Conservation (phyloP, 2,113 vertebrate species). For the Gallinago media region DNA sequence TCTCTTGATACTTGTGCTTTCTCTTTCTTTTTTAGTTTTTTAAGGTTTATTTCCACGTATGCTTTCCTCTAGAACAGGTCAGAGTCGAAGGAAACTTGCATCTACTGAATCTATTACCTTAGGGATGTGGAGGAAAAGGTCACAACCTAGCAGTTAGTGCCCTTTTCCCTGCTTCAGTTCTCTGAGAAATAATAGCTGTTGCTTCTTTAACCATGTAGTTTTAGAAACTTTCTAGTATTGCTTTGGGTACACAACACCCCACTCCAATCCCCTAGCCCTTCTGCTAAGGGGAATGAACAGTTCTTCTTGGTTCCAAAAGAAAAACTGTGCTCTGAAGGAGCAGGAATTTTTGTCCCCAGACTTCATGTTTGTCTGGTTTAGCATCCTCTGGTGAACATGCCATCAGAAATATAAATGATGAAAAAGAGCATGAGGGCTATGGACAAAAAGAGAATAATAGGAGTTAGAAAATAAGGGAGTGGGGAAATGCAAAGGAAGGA, state of each 20-base stretch:
- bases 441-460: neutral
- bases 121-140: neutral
- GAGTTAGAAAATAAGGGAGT: neutral
- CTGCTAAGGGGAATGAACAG: neutral
- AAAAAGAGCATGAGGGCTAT: neutral
- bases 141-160: neutral
- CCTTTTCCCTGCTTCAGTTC: neutral
- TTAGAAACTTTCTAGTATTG: neutral
- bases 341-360: neutral
- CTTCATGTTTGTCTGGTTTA: neutral
- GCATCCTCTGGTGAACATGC: neutral
- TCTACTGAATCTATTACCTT: neutral
- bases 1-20: neutral
- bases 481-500: neutral
- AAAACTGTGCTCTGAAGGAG: neutral
- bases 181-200: neutral
- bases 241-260: neutral
- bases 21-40: neutral
- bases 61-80: neutral
- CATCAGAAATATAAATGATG: neutral
- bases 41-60: neutral
- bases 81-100: neutral
- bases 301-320: neutral
- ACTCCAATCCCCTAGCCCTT: neutral
- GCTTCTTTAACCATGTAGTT: neutral